These are phyloP conservation scores for Gastrophryne carolinensis DNA, from an alignment of 2,797 vertebrate species.

Conservation along the genomic window DNA sequence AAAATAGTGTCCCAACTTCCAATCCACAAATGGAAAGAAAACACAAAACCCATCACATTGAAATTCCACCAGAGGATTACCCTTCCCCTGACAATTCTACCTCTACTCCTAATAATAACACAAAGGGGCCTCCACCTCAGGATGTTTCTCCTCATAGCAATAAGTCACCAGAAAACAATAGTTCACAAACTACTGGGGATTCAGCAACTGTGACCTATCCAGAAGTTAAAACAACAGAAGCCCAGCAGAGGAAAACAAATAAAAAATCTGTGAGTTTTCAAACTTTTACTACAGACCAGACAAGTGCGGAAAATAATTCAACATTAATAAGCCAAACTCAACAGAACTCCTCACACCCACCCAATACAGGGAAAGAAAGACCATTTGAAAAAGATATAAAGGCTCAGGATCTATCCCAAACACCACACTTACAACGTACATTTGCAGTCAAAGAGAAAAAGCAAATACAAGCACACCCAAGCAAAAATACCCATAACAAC, in stretches of 20 bases:
- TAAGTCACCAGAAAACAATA: neutral
- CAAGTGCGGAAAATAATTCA: neutral
- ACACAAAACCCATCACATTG: conserved; percentile 34
- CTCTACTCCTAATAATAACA: neutral
- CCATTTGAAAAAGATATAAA: neutral
- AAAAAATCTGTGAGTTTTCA: neutral
- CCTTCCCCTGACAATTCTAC: neutral
- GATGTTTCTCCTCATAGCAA: neutral
- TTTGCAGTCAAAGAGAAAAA: neutral
- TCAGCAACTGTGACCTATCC: neutral
- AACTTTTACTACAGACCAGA: neutral
- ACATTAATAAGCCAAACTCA: neutral
- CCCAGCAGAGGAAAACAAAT: neutral
- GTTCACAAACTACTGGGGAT: neutral
- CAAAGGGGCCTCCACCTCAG: neutral
- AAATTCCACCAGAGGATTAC: conserved; percentile 32
- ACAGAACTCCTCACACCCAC: neutral
- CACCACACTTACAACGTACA: neutral
- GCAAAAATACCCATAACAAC: neutral
- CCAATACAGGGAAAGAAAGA: neutral
- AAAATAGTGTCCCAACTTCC: neutral
- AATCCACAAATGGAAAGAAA: neutral
- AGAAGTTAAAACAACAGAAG: neutral
- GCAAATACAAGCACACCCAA: neutral
- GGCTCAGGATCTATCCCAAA: neutral